Base-by-base conservation (phyloP, 2,113 vertebrate species). In the Scortum barcoo region DNA sequence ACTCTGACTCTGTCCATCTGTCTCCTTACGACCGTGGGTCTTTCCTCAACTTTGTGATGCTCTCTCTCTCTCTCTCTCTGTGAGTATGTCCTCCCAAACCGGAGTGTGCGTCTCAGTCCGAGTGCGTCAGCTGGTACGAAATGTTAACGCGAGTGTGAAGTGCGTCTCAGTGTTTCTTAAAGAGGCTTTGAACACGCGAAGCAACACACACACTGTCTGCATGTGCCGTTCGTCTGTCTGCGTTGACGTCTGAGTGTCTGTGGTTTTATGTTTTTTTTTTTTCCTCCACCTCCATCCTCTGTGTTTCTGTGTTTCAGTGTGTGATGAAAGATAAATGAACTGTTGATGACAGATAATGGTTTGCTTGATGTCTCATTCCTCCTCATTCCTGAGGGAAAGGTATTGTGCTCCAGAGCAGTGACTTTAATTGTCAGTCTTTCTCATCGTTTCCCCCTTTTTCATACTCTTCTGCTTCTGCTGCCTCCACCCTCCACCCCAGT, bases 1-100 rank as follows among this genome's bases (percentile, higher is more conserved):
- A 85, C 84, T 87, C 81, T 93, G 93, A 91, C 88, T 82, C 85
- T 91, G 88, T 95, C 88, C 89, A 85, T 95, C 90, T 95, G 94
- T 95, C 92, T 88, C 90, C 84, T 60, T 91, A 74, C 93, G 90
- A 93, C 85, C 79, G 36, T 92, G 91, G 88, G 66, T 94, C 86
- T 95, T 90, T 93, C 92, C 81, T 76, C 83, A 72, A 93, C 80
- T 90, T 67, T 94, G 88, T 95, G 93, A 86, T 76, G 69, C 88
- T 92, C 82, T 93, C 86, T 92, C 30, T 93, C 78, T 95, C n/a
- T n/a, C n/a, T 93, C 79, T 92, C 30, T 93, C 78, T 95, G 92
- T 95, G 93, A 94, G 94, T 95, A 92, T 88, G 91, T 94, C 91
- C 74, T 72, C 69, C 69, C 50, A 72, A 74, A 75, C 38, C 11